phyloP scores from a whole-genome alignment of 2,797 vertebrate species.

The Apodemus agrarius region DNA sequence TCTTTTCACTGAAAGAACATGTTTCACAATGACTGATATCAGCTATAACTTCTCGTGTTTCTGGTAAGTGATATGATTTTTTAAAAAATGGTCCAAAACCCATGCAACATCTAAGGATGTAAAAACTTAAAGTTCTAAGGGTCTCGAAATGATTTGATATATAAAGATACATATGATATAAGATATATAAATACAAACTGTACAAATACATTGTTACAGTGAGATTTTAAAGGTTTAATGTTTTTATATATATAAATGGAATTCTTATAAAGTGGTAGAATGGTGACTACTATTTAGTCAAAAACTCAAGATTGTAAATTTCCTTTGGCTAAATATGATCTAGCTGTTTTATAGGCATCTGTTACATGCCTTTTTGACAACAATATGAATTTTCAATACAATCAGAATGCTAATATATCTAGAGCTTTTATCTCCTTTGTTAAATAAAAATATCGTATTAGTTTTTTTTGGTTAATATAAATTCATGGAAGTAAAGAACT shows the following conservation, averaged over 20 bases:
- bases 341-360: neutral
- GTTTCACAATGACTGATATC: neutral
- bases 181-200: neutral
- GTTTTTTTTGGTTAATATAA: neutral
- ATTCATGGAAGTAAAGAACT: neutral
- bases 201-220: neutral
- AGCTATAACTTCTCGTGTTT: neutral
- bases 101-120: neutral
- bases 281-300: neutral
- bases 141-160: neutral
- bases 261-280: neutral
- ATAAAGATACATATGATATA: neutral
- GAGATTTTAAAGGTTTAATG: neutral
- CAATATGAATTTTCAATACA: neutral
- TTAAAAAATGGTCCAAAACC: neutral
- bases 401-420: neutral
- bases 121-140: neutral
- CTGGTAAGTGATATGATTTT: neutral
- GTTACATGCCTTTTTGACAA: neutral
- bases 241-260: neutral
- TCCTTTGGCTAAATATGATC: neutral
- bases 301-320: neutral
- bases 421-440: neutral
- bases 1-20: neutral
- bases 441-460: neutral